Conservation (phyloP, 2,797 vertebrate genomes). For the Gadopsis marmoratus region DNA sequence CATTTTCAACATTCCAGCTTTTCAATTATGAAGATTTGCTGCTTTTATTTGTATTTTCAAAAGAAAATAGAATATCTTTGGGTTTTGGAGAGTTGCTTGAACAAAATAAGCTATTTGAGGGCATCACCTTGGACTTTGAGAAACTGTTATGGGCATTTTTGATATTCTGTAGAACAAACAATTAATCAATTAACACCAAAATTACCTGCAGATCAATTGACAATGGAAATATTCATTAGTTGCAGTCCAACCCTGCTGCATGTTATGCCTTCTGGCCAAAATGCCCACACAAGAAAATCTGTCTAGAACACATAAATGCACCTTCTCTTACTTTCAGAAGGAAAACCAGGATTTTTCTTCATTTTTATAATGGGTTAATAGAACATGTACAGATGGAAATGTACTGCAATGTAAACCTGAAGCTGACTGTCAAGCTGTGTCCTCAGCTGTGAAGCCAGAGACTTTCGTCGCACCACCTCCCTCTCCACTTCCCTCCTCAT, state of each 20-base stretch:
- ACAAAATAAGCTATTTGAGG: neutral
- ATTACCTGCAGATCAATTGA: neutral
- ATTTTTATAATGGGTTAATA: neutral
- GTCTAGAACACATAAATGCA: neutral
- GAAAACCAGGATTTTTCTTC: neutral
- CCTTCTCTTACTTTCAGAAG: neutral
- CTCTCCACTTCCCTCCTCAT: slow-evolving; percentile 85
- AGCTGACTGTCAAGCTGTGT: slow-evolving; percentile 84
- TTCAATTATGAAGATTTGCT: neutral
- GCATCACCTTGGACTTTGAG: neutral
- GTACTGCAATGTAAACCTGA: slow-evolving; percentile 56
- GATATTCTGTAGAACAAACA: neutral
- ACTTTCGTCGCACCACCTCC: slow-evolving; percentile 82
- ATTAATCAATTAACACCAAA: neutral
- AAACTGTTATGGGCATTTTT: neutral
- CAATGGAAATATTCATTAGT: neutral
- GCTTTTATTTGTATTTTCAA: neutral
- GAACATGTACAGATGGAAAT: neutral
- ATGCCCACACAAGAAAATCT: neutral
- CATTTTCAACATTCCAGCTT: neutral
- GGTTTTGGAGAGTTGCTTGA: neutral
- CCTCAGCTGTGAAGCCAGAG: slow-evolving; percentile 82
- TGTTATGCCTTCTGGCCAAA: too few species aligned
- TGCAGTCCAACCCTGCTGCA: neutral
- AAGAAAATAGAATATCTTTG: neutral